Evolutionary conservation across 2,797 vertebrate species (phyloP).

Genomic region (Gallinago solitaria): DNA sequence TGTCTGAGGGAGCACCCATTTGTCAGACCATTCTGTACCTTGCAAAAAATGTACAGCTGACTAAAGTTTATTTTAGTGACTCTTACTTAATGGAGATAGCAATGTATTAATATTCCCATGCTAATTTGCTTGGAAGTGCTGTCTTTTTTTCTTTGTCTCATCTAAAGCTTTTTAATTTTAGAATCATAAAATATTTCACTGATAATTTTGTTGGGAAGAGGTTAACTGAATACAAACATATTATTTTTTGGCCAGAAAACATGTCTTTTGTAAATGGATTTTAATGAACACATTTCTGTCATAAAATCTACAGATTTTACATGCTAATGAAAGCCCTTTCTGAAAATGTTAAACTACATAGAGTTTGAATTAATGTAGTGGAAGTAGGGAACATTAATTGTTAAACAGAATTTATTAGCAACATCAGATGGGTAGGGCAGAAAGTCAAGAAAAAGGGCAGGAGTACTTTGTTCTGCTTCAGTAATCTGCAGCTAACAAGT

Average conservation of each 20-base stretch:
- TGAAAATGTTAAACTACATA: neutral
- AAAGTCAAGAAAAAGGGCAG: neutral
- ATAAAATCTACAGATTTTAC: neutral
- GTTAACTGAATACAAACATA: slow-evolving; percentile 20
- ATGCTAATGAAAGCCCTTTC: neutral
- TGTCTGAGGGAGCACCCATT: neutral
- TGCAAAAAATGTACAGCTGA: neutral
- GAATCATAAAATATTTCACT: slow-evolving; percentile 11
- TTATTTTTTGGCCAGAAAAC: neutral
- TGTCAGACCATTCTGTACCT: neutral
- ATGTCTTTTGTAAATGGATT: neutral
- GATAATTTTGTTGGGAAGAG: neutral
- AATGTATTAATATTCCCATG: neutral
- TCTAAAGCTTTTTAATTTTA: neutral
- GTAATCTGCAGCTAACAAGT: neutral
- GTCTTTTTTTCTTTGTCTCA: neutral
- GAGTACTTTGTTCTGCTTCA: neutral
- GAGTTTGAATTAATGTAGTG: neutral
- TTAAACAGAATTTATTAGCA: neutral
- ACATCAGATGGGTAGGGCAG: neutral
- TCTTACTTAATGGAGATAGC: neutral
- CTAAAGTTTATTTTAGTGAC: slow-evolving; percentile 2
- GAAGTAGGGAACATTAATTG: neutral
- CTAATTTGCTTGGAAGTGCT: neutral
- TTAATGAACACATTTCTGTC: neutral